Evolutionary conservation across 2,113 vertebrate genomes (phyloP), one percentile per base, ranked within the genome.

Genomic region (Entelurus aequoreus): DNA sequence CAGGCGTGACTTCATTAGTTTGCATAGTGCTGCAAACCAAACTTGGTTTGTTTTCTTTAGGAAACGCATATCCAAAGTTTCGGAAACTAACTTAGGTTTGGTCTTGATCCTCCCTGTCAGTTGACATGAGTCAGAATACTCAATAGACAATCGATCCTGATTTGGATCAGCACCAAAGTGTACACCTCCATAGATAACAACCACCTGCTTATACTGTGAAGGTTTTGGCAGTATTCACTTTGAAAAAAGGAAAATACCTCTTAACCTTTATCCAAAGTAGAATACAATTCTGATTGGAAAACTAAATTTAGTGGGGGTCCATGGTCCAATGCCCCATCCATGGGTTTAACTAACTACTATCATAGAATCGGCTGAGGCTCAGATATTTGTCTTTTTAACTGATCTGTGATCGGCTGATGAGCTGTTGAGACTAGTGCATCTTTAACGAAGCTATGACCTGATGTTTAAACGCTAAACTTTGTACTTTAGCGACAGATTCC

Each of bases 1-100:
- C 76, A 70, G 72, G 66, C 55, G 58, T 77, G 69, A 72, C 77
- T 69, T 82, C 79, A 86, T 82, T 82, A 86, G 72, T 63, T 79
- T 81, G 60, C 35, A 69, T 62, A 50, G 52, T 68, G 68, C 54
- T 69, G 71, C 65, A 56, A 64, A 47, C 52, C 48, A 19, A 82
- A 75, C 42, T 44, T 53, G 59, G 6, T 42, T 42, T 46, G 5
- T 11, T 6, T 5, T 71, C 63, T 68, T 75, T 78, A 42, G 49
- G 60, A 57, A 65, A 80, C 54, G 63, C 46, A 75, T 69, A 56
- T 72, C 12, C 54, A 63, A 78, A 77, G 63, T 77, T 78, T 68
- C 6, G n/a, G 71, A 64, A 79, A 49, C 68, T 54, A 76, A 68
- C 48, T 74, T 54, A 38, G 69, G 66, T 71, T 66, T 69, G 69